Conservation (phyloP, 2,888 invertebrate genomes). For the Papilio gigon region DNA sequence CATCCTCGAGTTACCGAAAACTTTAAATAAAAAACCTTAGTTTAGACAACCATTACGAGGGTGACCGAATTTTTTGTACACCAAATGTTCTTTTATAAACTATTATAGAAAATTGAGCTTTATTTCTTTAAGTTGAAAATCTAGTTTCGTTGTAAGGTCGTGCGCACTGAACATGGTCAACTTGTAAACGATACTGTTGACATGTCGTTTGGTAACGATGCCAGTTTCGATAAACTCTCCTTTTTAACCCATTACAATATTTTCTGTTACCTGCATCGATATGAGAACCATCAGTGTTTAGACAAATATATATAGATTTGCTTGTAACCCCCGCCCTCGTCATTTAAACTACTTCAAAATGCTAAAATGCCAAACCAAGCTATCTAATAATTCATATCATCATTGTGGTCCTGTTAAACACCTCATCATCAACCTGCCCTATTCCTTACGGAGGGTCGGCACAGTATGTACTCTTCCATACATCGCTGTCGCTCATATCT, state of each 20-base stretch:
- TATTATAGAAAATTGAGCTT: conserved; percentile 26
- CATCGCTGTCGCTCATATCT: too few relatives aligned
- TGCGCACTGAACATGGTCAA: conserved; percentile 6
- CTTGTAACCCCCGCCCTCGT: too few relatives aligned
- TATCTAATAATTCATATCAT: too few relatives aligned
- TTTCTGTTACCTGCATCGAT: conserved; percentile 27
- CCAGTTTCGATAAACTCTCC: conserved; percentile 35
- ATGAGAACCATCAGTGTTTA: neutral
- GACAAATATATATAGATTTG: neutral
- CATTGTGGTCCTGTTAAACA: too few relatives aligned
- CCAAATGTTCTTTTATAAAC: conserved; percentile 4
- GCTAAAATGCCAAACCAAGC: too few relatives aligned
- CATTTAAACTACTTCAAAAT: too few relatives aligned
- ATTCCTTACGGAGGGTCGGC: too few relatives aligned
- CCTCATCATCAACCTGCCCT: too few relatives aligned
- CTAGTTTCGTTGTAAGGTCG: conserved; percentile 14
- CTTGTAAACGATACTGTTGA: conserved; percentile 39
- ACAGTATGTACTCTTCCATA: too few relatives aligned
- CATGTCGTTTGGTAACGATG: conserved; percentile 33
- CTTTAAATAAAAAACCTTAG: conserved; percentile 46
- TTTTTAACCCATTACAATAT: conserved; percentile 33
- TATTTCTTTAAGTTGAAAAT: conserved; percentile 30
- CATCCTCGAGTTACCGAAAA: conserved; percentile 42
- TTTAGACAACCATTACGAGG: conserved; percentile 48
- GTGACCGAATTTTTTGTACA: conserved; percentile 45